phyloP scores from a whole-genome alignment of 2,113 vertebrate genomes.

The Aspiorhynchus laticeps region DNA sequence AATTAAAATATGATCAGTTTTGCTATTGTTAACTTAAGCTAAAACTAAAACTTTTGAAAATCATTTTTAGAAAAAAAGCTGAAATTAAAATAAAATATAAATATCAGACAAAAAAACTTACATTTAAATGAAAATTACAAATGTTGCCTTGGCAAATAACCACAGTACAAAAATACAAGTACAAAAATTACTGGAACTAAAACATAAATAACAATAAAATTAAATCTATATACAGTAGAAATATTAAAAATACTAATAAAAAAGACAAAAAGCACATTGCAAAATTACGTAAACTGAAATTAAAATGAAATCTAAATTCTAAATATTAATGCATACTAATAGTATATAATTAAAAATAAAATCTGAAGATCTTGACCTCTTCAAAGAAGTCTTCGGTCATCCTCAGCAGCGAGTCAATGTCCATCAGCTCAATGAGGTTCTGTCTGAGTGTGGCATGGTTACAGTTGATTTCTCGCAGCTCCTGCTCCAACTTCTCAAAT shows the following conservation, averaged over 20 bases:
- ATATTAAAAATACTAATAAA: background rate
- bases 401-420: constrained; percentile 62
- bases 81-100: too few relatives aligned
- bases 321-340: background rate
- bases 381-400: constrained; percentile 65
- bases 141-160: too few relatives aligned
- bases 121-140: too few relatives aligned
- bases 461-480: constrained; percentile 64
- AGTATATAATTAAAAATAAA: background rate
- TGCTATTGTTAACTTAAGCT: too few relatives aligned
- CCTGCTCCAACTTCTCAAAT: constrained; percentile 64
- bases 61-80: too few relatives aligned
- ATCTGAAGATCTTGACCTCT: constrained; percentile 52
- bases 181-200: background rate
- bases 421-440: constrained; percentile 62
- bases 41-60: too few relatives aligned
- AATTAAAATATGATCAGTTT: too few relatives aligned
- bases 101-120: too few relatives aligned
- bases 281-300: background rate
- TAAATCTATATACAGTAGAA: background rate
- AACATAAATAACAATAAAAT: background rate
- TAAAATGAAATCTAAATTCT: background rate
- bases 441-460: constrained; percentile 60
- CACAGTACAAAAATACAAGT: too few relatives aligned
- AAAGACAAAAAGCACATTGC: background rate